These are phyloP conservation scores for Nipponacmea schrenckii DNA, from an alignment of 2,888 invertebrate genomes.

Conservation along the genomic window DNA sequence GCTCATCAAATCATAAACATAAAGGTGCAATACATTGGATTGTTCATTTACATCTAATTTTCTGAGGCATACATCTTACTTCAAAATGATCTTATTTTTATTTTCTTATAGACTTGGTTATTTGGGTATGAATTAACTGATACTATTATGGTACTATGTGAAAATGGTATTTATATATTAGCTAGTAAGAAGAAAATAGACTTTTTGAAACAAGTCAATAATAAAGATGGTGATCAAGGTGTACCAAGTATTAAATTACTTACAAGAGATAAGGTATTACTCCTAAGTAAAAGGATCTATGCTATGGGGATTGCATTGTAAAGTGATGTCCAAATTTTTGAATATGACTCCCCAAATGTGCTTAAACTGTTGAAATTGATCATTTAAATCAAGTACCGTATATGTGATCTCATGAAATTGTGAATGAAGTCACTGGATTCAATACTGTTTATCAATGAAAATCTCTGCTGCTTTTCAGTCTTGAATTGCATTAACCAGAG, in stretches of 20 bases:
- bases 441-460: too few relatives aligned
- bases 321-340: too few relatives aligned
- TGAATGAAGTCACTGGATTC: too few relatives aligned
- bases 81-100: too few relatives aligned
- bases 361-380: too few relatives aligned
- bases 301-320: too few relatives aligned
- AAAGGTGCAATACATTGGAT: not conserved
- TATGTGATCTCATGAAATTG: too few relatives aligned
- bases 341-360: too few relatives aligned
- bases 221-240: constrained; percentile 71
- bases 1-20: not conserved
- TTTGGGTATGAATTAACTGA: constrained; percentile 97
- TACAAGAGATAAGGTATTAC: constrained; percentile 84
- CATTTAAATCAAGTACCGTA: too few relatives aligned
- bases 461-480: too few relatives aligned
- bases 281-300: not conserved
- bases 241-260: constrained; percentile 87
- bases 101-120: constrained; percentile 83
- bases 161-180: constrained; percentile 86
- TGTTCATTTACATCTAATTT: too few relatives aligned
- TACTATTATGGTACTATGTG: constrained; percentile 90
- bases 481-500: too few relatives aligned
- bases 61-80: not conserved
- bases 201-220: constrained; percentile 81
- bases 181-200: constrained; percentile 98